Percentiles rank a stretch among this genome's conserved stretches.
Conservation (phyloP, 2,797 vertebrate genomes). For the Petrocephalus schoutedeni region DNA sequence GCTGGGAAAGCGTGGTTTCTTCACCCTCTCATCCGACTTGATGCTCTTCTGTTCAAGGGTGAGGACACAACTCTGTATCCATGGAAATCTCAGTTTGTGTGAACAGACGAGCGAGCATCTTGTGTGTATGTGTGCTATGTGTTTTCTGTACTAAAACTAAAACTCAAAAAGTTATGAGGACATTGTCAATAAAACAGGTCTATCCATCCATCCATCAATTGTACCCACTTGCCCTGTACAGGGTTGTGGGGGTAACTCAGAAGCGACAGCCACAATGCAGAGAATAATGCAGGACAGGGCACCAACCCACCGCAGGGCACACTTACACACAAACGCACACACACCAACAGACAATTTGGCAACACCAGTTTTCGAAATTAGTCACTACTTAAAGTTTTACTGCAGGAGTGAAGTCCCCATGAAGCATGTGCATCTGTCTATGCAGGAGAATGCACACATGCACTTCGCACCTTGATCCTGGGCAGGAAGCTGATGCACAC, state of each 20-base stretch:
- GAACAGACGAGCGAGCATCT: background rate
- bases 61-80: conserved; percentile 7
- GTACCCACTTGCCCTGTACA: background rate
- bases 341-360: background rate
- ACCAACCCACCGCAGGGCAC: background rate
- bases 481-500: conserved; percentile 81
- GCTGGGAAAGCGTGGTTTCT: conserved; percentile 83
- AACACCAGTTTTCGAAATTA: background rate
- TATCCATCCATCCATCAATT: background rate
- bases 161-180: background rate
- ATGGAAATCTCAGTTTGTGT: background rate
- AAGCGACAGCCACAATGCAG: background rate
- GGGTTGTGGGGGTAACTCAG: background rate
- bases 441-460: background rate
- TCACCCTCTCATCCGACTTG: conserved; percentile 89
- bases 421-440: background rate
- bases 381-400: background rate
- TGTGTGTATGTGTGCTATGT: background rate
- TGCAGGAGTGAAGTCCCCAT: background rate
- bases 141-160: conserved; percentile 1
- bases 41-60: conserved; percentile 75
- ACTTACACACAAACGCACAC: background rate
- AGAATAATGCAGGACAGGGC: background rate
- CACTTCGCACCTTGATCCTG: conserved; percentile 79
- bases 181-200: background rate